Percentiles rank a stretch among this genome's conserved stretches.
Conservation (phyloP, 2,113 vertebrate genomes). For the Paralichthys olivaceus region DNA sequence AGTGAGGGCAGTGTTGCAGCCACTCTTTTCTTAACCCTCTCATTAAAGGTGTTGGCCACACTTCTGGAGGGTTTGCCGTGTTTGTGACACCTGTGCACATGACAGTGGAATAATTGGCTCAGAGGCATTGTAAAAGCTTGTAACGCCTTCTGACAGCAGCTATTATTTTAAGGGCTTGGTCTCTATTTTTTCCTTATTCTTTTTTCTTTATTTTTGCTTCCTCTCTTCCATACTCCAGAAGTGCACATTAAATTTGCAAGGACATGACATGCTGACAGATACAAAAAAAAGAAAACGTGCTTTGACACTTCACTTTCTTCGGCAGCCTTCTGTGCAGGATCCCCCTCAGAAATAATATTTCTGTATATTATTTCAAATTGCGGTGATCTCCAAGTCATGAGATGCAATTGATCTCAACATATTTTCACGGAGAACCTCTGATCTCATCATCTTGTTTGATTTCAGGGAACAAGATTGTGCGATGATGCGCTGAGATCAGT, state of each 20-base stretch:
- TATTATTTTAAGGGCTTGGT: constrained; percentile 68
- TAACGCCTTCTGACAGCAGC: constrained; percentile 68
- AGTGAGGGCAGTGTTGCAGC: constrained; percentile 13
- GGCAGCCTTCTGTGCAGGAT: constrained; percentile 2
- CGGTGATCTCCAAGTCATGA: not conserved
- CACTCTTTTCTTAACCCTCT: constrained; percentile 74
- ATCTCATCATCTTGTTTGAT: constrained; percentile 62
- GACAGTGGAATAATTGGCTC: constrained; percentile 70
- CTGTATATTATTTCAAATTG: constrained; percentile 69
- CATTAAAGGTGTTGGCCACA: constrained; percentile 81
- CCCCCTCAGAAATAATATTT: constrained; percentile 70
- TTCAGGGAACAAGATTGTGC: constrained; percentile 59
- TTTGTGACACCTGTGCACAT: constrained; percentile 72
- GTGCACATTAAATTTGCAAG: constrained; percentile 56
- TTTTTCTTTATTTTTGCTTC: not conserved
- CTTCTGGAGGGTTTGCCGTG: constrained; percentile 60
- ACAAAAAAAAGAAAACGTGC: constrained; percentile 52
- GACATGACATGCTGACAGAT: constrained; percentile 69
- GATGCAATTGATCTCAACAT: constrained; percentile 25
- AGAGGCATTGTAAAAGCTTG: constrained; percentile 54
- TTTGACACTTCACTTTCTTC: constrained; percentile 42
- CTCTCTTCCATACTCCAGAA: constrained; percentile 45
- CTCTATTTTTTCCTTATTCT: constrained; percentile 17
- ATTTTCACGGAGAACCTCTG: constrained; percentile 11
- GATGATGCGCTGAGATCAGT: constrained; percentile 63